Evolutionary conservation across 2,888 invertebrate genomes (phyloP), one percentile per base, ranked within the genome.

Genomic region (Eugnorisma glareosa): DNA sequence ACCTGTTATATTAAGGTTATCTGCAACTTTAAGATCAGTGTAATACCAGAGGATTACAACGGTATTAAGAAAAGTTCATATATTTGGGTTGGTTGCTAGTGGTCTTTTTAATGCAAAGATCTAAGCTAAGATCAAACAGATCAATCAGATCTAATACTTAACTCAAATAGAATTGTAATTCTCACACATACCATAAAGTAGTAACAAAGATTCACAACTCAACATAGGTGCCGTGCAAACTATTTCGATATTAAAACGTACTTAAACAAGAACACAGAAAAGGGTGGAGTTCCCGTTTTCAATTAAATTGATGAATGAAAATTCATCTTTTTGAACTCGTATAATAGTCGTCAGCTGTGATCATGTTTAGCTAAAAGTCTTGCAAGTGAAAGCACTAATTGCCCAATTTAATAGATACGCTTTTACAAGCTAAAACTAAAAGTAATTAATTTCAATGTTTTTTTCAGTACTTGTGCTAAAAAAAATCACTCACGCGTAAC

Each of bases 321-420:
- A 43, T 61, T 45, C 13, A 35, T 54, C 1, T 45, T 31, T 51
- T 48, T 70, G 15, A 2, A 28, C n/a, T 35, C 51, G 35, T 61
- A n/a, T 54, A 40, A n/a, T 11, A 37, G 48, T 67, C 18, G 18
- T 15, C 51, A n/a, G 15, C 10, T 45, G 48, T 21, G 21, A 40
- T 66, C 1, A 24, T 37, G 18, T 43, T 21, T 18, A 24, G 51
- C 51, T 79, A 64, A 40, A 81, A 74, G 40, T 31, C n/a, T 18
- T 28, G 59, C n/a, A 71, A 73, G 78, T 81, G 84, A 73, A 84
- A 81, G 81, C 40, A 81, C 57, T 70, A 76, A 66, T 67, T 84
- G 40, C 15, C 66, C 51, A 63, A 51, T 73, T 63, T 68, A 77
- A 74, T 69, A 66, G 66, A 84, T 59, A 63, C 61, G 18, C 43